phyloP scores from a whole-genome alignment of 1,140 invertebrate species.

The Dolichoris vasculosae region DNA sequence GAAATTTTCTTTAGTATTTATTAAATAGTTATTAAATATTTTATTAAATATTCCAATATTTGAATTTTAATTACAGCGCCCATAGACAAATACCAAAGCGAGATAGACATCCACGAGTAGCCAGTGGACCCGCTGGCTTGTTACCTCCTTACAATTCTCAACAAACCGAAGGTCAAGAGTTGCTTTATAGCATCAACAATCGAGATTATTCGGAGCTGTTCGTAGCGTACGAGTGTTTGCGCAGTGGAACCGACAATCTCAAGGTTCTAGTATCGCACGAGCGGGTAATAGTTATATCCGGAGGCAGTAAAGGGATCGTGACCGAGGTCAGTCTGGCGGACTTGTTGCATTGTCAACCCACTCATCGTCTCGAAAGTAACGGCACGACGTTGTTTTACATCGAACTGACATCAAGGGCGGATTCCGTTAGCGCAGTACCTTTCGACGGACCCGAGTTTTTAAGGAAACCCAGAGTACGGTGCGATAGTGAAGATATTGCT shows the following conservation, averaged over 20 bases:
- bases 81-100: conserved; percentile 81
- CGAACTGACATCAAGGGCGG: conserved; percentile 82
- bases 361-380: conserved; percentile 73
- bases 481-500: conserved; percentile 86
- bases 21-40: too few relatives aligned
- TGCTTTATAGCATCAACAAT: conserved; percentile 87
- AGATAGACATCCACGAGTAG: conserved; percentile 84
- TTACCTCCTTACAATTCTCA: conserved; percentile 85
- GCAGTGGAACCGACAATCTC: conserved; percentile 83
- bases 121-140: conserved; percentile 87
- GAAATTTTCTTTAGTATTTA: too few relatives aligned
- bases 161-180: conserved; percentile 88
- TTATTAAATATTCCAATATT: background rate
- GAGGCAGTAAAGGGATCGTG: conserved; percentile 69
- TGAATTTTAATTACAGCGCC: conserved; percentile 68
- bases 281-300: conserved; percentile 70
- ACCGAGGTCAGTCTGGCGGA: conserved; percentile 74
- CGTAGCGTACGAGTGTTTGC: conserved; percentile 87
- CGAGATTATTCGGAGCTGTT: conserved; percentile 86
- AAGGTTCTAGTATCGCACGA: conserved; percentile 81
- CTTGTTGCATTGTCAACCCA: conserved; percentile 77
- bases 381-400: conserved; percentile 80
- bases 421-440: conserved; percentile 69
- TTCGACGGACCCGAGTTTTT: conserved; percentile 74
- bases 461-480: conserved; percentile 86